Base-by-base conservation (phyloP, 2,797 vertebrate species). In the Poecilia velifera region DNA sequence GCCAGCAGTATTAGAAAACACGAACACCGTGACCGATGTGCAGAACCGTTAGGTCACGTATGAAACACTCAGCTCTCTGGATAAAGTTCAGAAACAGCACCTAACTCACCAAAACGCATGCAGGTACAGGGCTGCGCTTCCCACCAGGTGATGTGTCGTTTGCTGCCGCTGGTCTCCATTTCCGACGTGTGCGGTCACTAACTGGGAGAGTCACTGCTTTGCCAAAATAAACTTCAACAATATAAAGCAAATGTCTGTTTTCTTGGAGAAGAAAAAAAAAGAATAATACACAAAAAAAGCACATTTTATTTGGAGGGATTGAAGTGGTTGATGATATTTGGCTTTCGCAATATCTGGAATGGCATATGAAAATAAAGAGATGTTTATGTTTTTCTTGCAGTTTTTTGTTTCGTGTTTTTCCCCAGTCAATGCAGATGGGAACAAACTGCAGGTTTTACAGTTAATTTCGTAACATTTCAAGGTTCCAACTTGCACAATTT, bases 201-300 rank as follows among this genome's bases (percentile, higher is more conserved):
- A 91, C 92, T 88, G 84, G 90, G 91, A 81, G 74, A 73, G 88
- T 92, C 93, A 93, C 94, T 96, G 96, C 97, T 98, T 98, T 97
- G 97, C 97, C 96, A 97, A 96, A 96, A 97, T 97, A 96, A 97
- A 97, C 86, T 92, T 92, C 87, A 94, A 96, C 86, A 76, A 70
- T 94, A 93, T 93, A 89, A 95, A 96, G 95, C 91, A 90, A 94
- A 92, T 91, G 91, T 94, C 88, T 92, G 80, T 85, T 89, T 87
- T 89, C 87, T 87, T 91, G 49, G 12, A 41, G 41, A 34, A 34
- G 46, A 20, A 31, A 34, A 62, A 76, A 2, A 36, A 82, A 74
- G 28, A 28, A 71, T 72, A 76, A 80, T 41, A 13, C 3, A 57
- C 68, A 75, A 41, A 86, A 79, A 80, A 87, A 87, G 83, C 84